phyloP scores from a whole-genome alignment of 2,797 vertebrate species.

The Notolepis coatsorum region DNA sequence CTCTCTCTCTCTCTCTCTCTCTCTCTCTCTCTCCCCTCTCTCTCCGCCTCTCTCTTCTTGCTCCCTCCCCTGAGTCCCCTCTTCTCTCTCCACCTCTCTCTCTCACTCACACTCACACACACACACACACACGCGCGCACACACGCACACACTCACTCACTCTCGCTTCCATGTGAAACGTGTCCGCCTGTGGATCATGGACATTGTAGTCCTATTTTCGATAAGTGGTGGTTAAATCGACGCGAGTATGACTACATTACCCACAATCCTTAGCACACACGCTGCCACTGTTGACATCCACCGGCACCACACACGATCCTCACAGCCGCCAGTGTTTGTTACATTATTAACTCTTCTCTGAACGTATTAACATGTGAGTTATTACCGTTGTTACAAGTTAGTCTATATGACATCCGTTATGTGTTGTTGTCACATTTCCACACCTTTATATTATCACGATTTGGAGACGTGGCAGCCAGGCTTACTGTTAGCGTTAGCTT shows the following conservation, averaged over 20 bases:
- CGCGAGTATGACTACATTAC: conserved; percentile 68
- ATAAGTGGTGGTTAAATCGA: fast-evolving
- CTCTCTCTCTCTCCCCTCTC: no score
- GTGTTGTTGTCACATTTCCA: neutral
- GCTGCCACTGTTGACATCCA: conserved; percentile 36
- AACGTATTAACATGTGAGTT: conserved; percentile 10
- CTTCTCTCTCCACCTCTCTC: no score
- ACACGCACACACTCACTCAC: no score
- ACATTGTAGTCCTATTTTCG: conserved; percentile 62
- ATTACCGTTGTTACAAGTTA: neutral
- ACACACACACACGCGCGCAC: no score
- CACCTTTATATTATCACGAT: neutral
- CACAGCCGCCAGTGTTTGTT: conserved; percentile 42
- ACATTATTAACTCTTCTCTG: neutral
- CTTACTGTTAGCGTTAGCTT: neutral
- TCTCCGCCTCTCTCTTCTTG: no score
- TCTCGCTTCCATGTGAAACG: fast-evolving
- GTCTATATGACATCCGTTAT: neutral
- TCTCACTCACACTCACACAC: no score
- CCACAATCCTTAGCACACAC: conserved; percentile 35
- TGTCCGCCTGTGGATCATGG: neutral
- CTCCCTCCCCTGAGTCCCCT: no score
- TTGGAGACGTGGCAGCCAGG: neutral
- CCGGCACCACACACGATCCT: conserved; percentile 26
- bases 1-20: no score